A percentile compares a stretch with the other conserved stretches of the same genome.
Evolutionary conservation across 2,113 vertebrate genomes (phyloP).

Genomic region (Phrynosoma blainvillii): DNA sequence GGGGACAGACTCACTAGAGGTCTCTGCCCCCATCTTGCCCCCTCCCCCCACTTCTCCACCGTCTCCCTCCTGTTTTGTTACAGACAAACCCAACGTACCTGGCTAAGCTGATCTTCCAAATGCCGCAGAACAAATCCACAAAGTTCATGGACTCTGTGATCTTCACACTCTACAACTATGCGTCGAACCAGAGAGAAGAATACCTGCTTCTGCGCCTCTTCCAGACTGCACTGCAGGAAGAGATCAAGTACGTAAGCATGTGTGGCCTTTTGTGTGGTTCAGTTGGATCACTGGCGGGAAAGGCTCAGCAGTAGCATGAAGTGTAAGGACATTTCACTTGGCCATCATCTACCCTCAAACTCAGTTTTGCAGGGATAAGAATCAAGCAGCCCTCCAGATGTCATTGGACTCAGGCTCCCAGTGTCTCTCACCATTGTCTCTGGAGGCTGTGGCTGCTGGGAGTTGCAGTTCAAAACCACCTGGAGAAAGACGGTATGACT

Average conservation of each 20-base stretch:
- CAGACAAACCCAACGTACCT: slow-evolving; percentile 97
- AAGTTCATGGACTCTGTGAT: slow-evolving; percentile 99
- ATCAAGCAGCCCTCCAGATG: too few relatives aligned
- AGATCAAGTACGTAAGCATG: slow-evolving; percentile 86
- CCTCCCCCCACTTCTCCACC: neutral
- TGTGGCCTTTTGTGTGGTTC: too few relatives aligned
- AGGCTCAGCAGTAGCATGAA: too few relatives aligned
- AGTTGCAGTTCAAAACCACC: too few relatives aligned
- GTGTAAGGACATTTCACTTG: neutral
- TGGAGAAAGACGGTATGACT: too few relatives aligned
- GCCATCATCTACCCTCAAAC: too few relatives aligned
- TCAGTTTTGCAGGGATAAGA: too few relatives aligned
- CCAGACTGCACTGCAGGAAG: slow-evolving; percentile 94
- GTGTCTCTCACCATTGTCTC: too few relatives aligned
- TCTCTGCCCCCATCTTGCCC: accelerated
- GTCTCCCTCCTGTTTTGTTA: slow-evolving; percentile 49
- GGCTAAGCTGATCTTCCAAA: slow-evolving; percentile 98
- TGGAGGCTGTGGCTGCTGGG: too few relatives aligned
- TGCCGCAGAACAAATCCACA: slow-evolving; percentile 98
- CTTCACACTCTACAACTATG: slow-evolving; percentile 98
- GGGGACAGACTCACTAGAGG: neutral
- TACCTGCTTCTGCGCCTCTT: slow-evolving; percentile 95
- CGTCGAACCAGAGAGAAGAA: slow-evolving; percentile 96
- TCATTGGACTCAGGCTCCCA: too few relatives aligned
- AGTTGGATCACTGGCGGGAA: neutral